These are phyloP conservation scores for Leptodactylus fuscus DNA, from an alignment of 2,113 vertebrate genomes.

Conservation along the genomic window DNA sequence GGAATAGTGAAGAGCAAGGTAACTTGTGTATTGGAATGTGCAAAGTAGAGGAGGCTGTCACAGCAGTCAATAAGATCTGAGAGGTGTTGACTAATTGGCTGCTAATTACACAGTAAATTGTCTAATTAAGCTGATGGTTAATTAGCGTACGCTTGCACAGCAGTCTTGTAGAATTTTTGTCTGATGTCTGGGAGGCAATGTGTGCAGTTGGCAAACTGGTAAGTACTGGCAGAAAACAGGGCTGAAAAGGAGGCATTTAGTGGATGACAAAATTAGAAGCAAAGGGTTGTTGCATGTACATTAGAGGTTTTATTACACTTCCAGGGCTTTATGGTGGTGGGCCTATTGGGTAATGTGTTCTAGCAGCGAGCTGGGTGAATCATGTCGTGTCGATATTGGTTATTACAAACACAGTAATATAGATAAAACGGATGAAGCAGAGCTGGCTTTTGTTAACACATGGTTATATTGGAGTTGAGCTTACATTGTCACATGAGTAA, in stretches of 20 bases:
- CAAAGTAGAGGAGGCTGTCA: slow-evolving; percentile 86
- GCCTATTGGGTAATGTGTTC: slow-evolving; percentile 55
- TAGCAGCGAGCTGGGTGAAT: slow-evolving; percentile 63
- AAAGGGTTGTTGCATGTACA: slow-evolving; percentile 75
- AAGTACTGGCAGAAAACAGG: slow-evolving; percentile 83
- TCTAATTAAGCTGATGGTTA: slow-evolving; percentile 96
- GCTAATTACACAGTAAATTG: slow-evolving; percentile 98
- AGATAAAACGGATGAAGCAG: not conserved
- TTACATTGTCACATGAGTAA: not conserved
- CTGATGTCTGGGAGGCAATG: slow-evolving; percentile 87
- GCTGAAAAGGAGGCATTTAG: slow-evolving; percentile 74
- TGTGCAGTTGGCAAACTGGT: slow-evolving; percentile 89
- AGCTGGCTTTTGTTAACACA: not conserved
- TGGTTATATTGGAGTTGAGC: too few relatives aligned
- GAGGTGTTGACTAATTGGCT: slow-evolving; percentile 94
- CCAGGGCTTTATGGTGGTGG: slow-evolving; percentile 63
- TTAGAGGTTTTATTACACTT: slow-evolving; percentile 73
- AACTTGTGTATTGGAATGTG: slow-evolving; percentile 80
- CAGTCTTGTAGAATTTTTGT: slow-evolving; percentile 89
- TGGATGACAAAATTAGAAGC: slow-evolving; percentile 77
- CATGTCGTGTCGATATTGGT: slow-evolving; percentile 37
- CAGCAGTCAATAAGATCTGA: slow-evolving; percentile 91
- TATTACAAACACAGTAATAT: not conserved
- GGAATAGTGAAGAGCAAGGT: slow-evolving; percentile 68
- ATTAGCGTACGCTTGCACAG: slow-evolving; percentile 92